Evolutionary conservation across 2,113 vertebrate species (phyloP).

Genomic region (Synodontis membranacea): DNA sequence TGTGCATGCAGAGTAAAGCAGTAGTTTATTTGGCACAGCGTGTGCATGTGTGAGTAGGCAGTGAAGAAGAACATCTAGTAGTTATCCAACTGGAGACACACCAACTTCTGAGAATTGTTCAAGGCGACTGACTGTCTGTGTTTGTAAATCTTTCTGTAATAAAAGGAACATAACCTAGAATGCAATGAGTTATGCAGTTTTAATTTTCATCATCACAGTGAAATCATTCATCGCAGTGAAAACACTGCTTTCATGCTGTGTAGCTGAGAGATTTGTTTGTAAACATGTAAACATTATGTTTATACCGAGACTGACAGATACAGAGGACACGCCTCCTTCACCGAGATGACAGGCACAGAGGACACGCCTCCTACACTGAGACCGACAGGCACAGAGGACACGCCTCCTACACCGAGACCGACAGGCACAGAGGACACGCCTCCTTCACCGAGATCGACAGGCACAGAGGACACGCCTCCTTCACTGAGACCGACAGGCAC

Average conservation of each 20-base stretch:
- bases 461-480: too few species aligned
- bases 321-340: neutral
- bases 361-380: neutral
- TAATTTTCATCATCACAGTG: neutral
- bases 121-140: neutral
- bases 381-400: neutral
- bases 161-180: neutral
- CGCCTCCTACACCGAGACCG: too few species aligned
- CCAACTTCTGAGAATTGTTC: neutral
- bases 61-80: neutral
- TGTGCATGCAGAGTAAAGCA: neutral
- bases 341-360: neutral
- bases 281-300: too few species aligned
- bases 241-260: constrained; percentile 31
- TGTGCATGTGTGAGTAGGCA: neutral
- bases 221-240: constrained; percentile 44
- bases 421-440: too few species aligned
- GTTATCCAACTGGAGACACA: neutral
- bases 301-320: neutral
- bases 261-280: neutral
- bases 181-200: neutral
- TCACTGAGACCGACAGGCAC: too few species aligned
- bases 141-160: neutral
- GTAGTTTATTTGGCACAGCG: constrained; percentile 30
- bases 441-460: too few species aligned